Conservation (phyloP, 2,797 vertebrate species). For the Ciconia nigra region DNA sequence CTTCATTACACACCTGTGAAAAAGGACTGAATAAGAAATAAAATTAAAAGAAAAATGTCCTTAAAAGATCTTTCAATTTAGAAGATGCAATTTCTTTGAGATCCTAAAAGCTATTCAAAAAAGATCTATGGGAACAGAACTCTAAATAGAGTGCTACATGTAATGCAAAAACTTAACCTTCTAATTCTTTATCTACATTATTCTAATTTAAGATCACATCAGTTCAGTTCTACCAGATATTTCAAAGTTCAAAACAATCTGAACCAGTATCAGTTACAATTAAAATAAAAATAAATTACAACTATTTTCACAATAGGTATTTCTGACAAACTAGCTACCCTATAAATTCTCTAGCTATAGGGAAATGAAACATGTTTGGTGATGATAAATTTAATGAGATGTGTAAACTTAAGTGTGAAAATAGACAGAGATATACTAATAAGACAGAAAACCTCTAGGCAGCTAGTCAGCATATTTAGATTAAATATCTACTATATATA, state of each 20-base stretch:
- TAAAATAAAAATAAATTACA: not conserved
- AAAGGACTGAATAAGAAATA: not conserved
- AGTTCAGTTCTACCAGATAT: not conserved
- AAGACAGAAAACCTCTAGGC: not conserved
- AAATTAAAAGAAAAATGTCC: not conserved
- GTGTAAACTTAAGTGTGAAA: not conserved
- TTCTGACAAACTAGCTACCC: not conserved
- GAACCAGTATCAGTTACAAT: not conserved
- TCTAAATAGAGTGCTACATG: not conserved
- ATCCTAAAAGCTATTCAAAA: not conserved
- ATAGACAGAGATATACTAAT: not conserved
- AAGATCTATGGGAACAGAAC: not conserved
- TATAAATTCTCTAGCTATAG: not conserved
- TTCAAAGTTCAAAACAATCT: not conserved
- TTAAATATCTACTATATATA: not conserved
- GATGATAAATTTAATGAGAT: not conserved
- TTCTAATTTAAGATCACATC: not conserved
- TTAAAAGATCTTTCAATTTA: not conserved
- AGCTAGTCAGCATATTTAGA: not conserved
- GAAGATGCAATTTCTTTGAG: not conserved
- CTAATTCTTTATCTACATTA: not conserved
- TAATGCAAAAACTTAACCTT: not conserved
- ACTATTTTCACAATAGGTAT: not conserved
- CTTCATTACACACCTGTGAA: not conserved
- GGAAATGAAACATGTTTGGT: not conserved